A percentile compares a stretch with the other conserved stretches of the same genome.
These are phyloP conservation scores for Hydrocynus forskahlii DNA, from an alignment of 2,797 vertebrate genomes.

Conservation along the genomic window DNA sequence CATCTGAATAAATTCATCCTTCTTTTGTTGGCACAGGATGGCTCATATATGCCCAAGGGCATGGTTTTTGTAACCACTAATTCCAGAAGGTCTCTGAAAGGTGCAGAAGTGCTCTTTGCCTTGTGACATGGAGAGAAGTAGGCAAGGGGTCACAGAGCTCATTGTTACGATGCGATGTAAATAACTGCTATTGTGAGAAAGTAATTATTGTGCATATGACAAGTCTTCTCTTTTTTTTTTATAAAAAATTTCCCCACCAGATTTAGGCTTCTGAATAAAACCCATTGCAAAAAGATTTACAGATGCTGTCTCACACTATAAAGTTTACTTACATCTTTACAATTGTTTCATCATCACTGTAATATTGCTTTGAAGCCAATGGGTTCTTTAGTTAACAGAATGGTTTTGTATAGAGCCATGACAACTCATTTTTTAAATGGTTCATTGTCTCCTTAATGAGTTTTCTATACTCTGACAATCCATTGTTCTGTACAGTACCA, in stretches of 20 bases:
- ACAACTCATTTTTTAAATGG: too few relatives aligned
- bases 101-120: neutral
- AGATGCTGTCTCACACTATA: too few relatives aligned
- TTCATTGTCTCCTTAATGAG: too few relatives aligned
- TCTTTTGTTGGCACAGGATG: conserved; percentile 30
- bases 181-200: neutral
- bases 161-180: neutral
- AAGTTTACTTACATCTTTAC: too few relatives aligned
- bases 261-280: neutral
- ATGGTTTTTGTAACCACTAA: conserved; percentile 16
- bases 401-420: too few relatives aligned
- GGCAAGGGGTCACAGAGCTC: neutral
- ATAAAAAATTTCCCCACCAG: neutral
- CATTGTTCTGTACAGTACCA: too few relatives aligned
- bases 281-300: too few relatives aligned
- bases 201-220: neutral
- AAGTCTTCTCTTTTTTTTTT: neutral
- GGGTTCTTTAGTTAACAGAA: too few relatives aligned
- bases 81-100: conserved; percentile 1
- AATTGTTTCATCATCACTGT: too few relatives aligned
- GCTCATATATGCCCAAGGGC: conserved; percentile 53
- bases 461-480: too few relatives aligned
- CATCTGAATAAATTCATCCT: conserved; percentile 25
- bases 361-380: too few relatives aligned
- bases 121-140: neutral